These are phyloP conservation scores for Sebastes iracundus DNA, from an alignment of 2,797 vertebrate genomes.

Conservation along the genomic window DNA sequence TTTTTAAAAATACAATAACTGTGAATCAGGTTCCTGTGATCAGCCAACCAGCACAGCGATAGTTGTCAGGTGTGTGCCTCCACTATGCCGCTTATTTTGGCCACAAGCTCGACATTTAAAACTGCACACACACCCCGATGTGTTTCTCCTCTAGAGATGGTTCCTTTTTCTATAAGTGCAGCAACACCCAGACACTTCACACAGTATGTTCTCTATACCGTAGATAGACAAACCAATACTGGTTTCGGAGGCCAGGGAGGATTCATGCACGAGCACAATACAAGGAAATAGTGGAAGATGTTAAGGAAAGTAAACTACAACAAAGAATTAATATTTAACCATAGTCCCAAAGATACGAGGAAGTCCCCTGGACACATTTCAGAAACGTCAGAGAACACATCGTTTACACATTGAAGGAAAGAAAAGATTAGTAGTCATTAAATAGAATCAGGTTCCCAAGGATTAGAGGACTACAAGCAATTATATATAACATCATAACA, in stretches of 20 bases:
- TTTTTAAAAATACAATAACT: not conserved
- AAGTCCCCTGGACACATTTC: not conserved
- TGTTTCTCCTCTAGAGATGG: not conserved
- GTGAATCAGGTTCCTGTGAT: not conserved
- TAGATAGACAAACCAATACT: not conserved
- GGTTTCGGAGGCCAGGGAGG: not conserved
- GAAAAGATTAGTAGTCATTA: not conserved
- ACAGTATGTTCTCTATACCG: not conserved
- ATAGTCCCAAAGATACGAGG: not conserved
- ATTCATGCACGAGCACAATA: not conserved
- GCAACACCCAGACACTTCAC: not conserved
- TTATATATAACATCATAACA: not conserved
- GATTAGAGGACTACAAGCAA: not conserved
- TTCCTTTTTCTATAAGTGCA: not conserved
- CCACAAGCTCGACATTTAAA: slow-evolving; percentile 11
- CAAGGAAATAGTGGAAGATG: not conserved
- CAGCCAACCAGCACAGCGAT: not conserved
- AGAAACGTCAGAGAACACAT: not conserved
- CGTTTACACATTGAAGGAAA: not conserved
- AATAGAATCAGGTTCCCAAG: not conserved
- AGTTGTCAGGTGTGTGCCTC: not conserved
- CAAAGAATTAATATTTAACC: slow-evolving; percentile 13
- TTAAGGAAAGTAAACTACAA: not conserved
- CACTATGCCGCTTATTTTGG: not conserved
- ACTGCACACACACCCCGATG: not conserved